Conservation (phyloP, 2,113 vertebrate species). For the Castor canadensis region DNA sequence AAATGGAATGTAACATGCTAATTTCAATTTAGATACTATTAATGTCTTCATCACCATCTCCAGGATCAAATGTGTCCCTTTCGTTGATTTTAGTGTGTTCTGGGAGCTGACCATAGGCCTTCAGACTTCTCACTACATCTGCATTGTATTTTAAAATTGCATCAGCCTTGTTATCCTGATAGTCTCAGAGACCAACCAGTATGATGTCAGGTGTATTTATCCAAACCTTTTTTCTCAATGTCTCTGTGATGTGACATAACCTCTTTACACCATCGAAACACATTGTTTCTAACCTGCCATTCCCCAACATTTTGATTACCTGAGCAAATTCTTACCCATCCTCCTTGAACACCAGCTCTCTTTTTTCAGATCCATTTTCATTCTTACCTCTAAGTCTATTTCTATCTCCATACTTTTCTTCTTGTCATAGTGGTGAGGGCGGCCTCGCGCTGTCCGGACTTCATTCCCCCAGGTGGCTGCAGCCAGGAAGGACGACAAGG, state of each 20-base stretch:
- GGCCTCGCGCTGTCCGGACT: too few relatives aligned
- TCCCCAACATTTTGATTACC: constrained; percentile 99
- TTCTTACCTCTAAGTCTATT: constrained; percentile 99
- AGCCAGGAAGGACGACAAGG: too few relatives aligned
- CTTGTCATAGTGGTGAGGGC: too few relatives aligned
- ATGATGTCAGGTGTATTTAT: constrained; percentile 99
- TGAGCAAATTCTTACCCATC: constrained; percentile 99
- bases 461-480: too few relatives aligned
- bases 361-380: constrained; percentile 98
- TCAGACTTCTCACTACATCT: too few relatives aligned
- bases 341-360: constrained; percentile 99
- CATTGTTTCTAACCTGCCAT: constrained; percentile 97
- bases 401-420: too few relatives aligned
- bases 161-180: too few relatives aligned
- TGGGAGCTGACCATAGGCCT: too few relatives aligned
- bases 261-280: constrained; percentile 99
- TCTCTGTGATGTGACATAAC: constrained; percentile 99
- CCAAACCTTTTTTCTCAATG: constrained; percentile 99
- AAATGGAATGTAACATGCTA: constrained; percentile 85
- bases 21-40: constrained; percentile 86
- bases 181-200: constrained; percentile 97
- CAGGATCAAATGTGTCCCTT: too few relatives aligned
- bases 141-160: too few relatives aligned
- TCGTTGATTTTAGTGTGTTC: too few relatives aligned
- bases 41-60: too few relatives aligned